Evolutionary conservation across 2,113 vertebrate species (phyloP), one percentile per base, ranked within the genome.

Genomic region (Nycticryphes semicollaris): DNA sequence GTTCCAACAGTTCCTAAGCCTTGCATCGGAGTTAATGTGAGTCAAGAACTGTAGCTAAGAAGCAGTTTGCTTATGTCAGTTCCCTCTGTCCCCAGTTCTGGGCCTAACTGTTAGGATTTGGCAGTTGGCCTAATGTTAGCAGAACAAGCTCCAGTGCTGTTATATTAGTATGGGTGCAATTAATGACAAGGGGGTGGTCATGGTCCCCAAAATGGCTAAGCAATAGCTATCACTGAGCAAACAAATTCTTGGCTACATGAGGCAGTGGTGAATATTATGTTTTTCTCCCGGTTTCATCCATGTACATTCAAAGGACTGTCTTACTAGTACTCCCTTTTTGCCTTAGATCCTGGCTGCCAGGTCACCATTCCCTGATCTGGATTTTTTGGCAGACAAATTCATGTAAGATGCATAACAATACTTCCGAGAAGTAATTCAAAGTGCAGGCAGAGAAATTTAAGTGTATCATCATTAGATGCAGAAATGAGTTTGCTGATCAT

Each of bases 61-160:
- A 30, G 23, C 18, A 63, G 25, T 28, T 89, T 59, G 20, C 7
- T 8, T 20, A 2, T 14, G 6, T 37, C 19, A 35, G 2, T 39
- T 84, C 14, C 13, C 37, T 15, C 0, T 15, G 39, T 24, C 12
- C 20, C 13, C 10, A 41, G 6, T 74, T 88, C 80, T 50, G 23
- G 43, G 63, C 7, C 7, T 50, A 54, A 47, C 15, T 31, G 11
- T 30, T 24, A 70, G 20, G 28, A 22, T 69, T 14, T 41, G 9
- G 15, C 8, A 64, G 20, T 67, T 81, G 33, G 4, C n/a, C 54
- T 41, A 31, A 45, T 4, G 6, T 21, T 7, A 92, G 23, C n/a
- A 63, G 54, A 89, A 54, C 7, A 74, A 92, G 35, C 21, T 79
- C 10, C 53, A 73, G 1, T 0, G 0, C 7, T 41, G 0, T 27